Percentiles rank a stretch among this genome's conserved stretches.
Evolutionary conservation across 2,113 vertebrate species (phyloP).

Genomic region (Cyprinodon variegatus): DNA sequence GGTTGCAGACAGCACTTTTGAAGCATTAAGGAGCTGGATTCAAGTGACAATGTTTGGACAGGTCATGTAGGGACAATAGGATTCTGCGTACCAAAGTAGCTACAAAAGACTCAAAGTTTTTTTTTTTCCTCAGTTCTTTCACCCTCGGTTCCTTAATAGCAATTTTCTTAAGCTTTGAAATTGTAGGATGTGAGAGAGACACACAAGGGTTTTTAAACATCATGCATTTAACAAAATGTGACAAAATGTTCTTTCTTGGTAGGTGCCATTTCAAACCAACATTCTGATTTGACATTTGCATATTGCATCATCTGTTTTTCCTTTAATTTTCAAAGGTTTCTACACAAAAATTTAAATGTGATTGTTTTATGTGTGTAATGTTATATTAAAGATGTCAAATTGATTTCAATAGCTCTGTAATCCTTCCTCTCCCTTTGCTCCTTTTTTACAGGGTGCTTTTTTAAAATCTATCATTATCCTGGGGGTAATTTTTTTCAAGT

Average conservation of each 20-base stretch:
- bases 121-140: not conserved
- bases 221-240: not conserved
- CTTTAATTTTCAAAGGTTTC: not conserved
- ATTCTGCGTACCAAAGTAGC: not conserved
- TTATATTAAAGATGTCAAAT: not conserved
- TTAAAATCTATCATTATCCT: not conserved
- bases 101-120: not conserved
- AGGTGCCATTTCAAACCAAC: not conserved
- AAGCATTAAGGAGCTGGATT: conserved; percentile 14
- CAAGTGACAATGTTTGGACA: conserved; percentile 7
- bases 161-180: no score
- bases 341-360: not conserved
- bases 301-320: not conserved
- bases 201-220: not conserved
- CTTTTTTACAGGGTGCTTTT: not conserved
- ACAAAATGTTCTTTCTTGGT: not conserved
- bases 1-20: conserved; percentile 17
- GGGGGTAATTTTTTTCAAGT: not conserved
- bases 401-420: not conserved
- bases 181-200: not conserved
- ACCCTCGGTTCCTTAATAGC: not conserved
- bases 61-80: not conserved
- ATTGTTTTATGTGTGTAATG: not conserved
- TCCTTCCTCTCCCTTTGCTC: not conserved
- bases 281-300: not conserved